Evolutionary conservation across 2,888 invertebrate species (phyloP).

Genomic region (Thyatira batis): DNA sequence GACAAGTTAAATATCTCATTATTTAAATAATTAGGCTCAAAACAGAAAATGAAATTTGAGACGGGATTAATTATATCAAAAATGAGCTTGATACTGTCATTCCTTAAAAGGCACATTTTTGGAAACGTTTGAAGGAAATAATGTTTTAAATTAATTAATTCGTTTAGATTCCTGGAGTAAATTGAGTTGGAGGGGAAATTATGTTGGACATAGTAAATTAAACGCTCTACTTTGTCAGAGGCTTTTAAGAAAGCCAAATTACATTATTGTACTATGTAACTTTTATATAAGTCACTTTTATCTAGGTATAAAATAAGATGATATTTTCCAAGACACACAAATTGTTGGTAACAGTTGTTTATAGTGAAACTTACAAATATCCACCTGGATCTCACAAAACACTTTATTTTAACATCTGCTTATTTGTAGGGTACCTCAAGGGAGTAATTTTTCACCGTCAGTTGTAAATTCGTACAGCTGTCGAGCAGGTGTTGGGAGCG

Average conservation of each 20-base stretch:
- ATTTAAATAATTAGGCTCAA: constrained; percentile 22
- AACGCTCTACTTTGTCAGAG: constrained; percentile 26
- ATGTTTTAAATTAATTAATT: constrained; percentile 55
- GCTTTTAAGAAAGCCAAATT: neutral
- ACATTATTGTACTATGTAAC: neutral
- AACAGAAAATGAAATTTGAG: constrained; percentile 50
- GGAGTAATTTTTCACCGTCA: constrained; percentile 65
- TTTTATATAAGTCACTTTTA: no score
- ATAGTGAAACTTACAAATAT: neutral
- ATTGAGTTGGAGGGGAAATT: constrained; percentile 49
- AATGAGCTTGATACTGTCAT: constrained; percentile 42
- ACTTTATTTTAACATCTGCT: constrained; percentile 60
- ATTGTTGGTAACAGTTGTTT: neutral
- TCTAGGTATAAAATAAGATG: neutral
- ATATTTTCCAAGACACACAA: neutral
- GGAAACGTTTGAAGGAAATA: constrained; percentile 46
- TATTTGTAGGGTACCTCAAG: constrained; percentile 49
- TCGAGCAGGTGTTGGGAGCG: constrained; percentile 69
- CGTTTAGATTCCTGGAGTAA: constrained; percentile 50
- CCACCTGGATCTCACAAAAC: constrained; percentile 27
- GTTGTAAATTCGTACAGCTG: constrained; percentile 71
- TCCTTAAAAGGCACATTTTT: constrained; percentile 46
- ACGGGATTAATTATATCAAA: constrained; percentile 63
- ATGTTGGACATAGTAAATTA: constrained; percentile 36
- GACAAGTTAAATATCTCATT: no score